Conservation (phyloP, 2,888 invertebrate species). For the Tillus elongatus region DNA sequence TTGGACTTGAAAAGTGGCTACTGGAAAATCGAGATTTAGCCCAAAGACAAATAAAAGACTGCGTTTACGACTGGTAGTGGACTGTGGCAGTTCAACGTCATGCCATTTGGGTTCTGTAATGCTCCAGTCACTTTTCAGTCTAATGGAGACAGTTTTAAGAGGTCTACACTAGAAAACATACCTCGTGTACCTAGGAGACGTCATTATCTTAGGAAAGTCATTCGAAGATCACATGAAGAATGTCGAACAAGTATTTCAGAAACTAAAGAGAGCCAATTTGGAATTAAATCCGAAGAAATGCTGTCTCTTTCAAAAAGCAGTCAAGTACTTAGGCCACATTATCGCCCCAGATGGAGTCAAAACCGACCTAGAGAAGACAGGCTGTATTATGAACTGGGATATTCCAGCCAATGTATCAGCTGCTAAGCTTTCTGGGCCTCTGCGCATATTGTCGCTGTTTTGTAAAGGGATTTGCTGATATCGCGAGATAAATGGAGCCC, state of each 20-base stretch:
- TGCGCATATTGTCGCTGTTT: not conserved
- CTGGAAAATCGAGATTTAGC: not conserved
- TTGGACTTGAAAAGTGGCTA: too few relatives aligned
- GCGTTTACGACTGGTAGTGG: slow-evolving; percentile 1
- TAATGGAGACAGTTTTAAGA: not conserved
- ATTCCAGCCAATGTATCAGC: too few relatives aligned
- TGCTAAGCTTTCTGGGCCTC: too few relatives aligned
- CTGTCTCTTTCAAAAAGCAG: too few relatives aligned
- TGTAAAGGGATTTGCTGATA: not conserved
- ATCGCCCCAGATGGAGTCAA: too few relatives aligned
- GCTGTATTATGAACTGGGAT: too few relatives aligned
- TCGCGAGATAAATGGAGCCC: too few relatives aligned
- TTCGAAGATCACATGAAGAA: not conserved
- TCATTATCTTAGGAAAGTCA: not conserved
- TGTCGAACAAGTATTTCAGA: not conserved
- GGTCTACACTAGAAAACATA: not conserved
- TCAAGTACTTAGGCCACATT: too few relatives aligned
- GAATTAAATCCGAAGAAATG: too few relatives aligned
- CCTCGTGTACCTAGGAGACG: not conserved
- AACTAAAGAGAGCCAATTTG: not conserved
- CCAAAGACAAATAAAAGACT: slow-evolving; percentile 1
- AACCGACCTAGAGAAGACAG: too few relatives aligned
- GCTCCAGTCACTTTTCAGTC: not conserved
- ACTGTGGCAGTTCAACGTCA: not conserved
- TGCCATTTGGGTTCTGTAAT: not conserved